Evolutionary conservation across 2,113 vertebrate genomes (phyloP).

Genomic region (Illadopsis cleaveri): DNA sequence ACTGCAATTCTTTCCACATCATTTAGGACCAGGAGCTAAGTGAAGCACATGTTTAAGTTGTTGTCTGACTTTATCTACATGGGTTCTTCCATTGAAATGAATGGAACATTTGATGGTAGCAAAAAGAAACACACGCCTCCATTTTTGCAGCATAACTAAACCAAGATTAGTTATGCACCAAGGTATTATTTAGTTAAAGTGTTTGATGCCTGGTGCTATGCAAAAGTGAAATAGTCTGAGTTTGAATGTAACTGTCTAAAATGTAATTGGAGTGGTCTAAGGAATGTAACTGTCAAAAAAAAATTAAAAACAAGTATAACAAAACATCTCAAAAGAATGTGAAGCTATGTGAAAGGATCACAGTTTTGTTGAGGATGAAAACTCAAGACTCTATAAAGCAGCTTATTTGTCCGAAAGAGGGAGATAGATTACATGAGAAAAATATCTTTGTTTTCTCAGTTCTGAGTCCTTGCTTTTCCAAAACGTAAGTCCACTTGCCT

Average conservation of each 20-base stretch:
- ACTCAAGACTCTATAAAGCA: background rate
- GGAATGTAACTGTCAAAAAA: background rate
- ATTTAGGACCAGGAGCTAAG: background rate
- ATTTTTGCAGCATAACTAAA: background rate
- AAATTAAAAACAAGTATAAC: background rate
- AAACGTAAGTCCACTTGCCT: background rate
- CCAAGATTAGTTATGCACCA: background rate
- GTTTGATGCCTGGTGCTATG: background rate
- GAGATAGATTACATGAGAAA: background rate
- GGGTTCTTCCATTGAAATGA: background rate
- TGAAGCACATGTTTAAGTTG: background rate
- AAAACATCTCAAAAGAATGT: background rate
- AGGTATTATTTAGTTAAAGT: background rate
- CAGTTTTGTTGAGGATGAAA: conserved; percentile 39
- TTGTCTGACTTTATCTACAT: background rate
- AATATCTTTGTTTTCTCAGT: background rate
- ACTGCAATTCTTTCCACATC: background rate
- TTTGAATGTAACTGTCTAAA: background rate
- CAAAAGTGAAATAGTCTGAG: background rate
- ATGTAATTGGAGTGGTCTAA: background rate
- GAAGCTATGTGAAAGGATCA: conserved; percentile 40
- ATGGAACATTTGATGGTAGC: background rate
- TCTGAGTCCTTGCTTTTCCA: background rate
- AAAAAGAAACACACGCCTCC: background rate
- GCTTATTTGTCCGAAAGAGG: background rate